These are phyloP conservation scores for Grus americana DNA, from an alignment of 2,113 vertebrate genomes.

Conservation along the genomic window DNA sequence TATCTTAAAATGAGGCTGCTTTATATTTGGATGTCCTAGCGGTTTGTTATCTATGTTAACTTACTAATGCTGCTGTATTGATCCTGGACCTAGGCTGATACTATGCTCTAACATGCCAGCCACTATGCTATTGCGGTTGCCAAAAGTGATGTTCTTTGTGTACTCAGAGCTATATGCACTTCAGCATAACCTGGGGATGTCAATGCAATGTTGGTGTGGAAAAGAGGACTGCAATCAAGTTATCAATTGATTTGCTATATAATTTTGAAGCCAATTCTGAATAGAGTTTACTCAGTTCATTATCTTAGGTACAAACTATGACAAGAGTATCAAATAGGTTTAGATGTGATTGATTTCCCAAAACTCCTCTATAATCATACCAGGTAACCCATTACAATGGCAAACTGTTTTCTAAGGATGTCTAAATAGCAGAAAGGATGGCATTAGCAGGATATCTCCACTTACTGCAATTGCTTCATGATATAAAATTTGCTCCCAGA, in stretches of 20 bases:
- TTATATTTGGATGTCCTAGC: not conserved
- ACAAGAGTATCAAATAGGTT: not conserved
- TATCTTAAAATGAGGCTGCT: not conserved
- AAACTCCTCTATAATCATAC: not conserved
- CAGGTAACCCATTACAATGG: not conserved
- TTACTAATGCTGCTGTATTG: not conserved
- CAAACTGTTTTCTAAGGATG: not conserved
- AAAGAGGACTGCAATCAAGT: not conserved
- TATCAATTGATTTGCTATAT: not conserved
- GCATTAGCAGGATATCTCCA: not conserved
- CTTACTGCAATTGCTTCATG: not conserved
- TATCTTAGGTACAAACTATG: not conserved
- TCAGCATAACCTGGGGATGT: not conserved
- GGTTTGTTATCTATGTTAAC: not conserved
- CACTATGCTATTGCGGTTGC: not conserved
- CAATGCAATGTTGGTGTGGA: not conserved
- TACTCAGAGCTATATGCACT: not conserved
- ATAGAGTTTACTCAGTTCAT: not conserved
- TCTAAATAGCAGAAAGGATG: not conserved
- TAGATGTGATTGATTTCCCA: not conserved
- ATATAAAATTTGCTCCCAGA: not conserved
- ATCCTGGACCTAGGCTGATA: not conserved
- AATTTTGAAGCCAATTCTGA: conserved; percentile 4
- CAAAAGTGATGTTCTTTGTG: not conserved
- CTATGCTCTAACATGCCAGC: not conserved